These are phyloP conservation scores for Zaprionus obscuricornis DNA, from an alignment of 2,888 invertebrate genomes.

Conservation along the genomic window DNA sequence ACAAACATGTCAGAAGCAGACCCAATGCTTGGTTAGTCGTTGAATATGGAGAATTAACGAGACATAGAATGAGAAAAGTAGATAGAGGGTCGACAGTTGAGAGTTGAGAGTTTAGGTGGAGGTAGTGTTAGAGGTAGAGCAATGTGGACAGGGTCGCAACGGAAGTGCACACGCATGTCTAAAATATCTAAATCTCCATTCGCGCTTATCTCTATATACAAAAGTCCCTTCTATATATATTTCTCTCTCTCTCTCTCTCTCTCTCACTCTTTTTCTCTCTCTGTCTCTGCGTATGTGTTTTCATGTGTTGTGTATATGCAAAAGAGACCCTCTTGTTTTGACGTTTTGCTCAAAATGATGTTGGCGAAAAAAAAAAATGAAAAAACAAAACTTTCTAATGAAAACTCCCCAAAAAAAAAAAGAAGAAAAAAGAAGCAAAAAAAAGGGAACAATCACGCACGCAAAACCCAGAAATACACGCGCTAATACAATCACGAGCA, in stretches of 20 bases:
- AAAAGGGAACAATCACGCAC: neutral
- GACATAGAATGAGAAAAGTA: neutral
- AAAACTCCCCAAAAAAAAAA: slow-evolving; percentile 58
- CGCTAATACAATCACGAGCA: too few species aligned
- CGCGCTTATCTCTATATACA: slow-evolving; percentile 53
- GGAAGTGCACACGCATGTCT: slow-evolving; percentile 68
- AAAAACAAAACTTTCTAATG: slow-evolving; percentile 72
- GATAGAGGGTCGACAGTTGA: too few species aligned
- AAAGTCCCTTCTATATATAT: neutral
- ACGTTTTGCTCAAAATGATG: slow-evolving; percentile 61
- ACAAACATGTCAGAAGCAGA: slow-evolving; percentile 65
- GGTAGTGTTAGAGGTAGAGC: neutral
- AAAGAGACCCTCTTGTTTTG: slow-evolving; percentile 71
- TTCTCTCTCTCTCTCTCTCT: too few species aligned
- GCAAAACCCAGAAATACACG: slow-evolving; percentile 48
- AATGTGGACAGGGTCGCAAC: neutral
- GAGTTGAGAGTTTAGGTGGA: too few species aligned
- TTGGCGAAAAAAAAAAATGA: slow-evolving; percentile 71
- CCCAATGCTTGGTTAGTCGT: slow-evolving; percentile 10
- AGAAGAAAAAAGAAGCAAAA: neutral
- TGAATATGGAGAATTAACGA: neutral
- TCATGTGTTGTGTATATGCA: neutral
- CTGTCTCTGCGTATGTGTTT: slow-evolving; percentile 5
- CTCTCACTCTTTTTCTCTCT: neutral
- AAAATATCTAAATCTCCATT: slow-evolving; percentile 77